Percentiles rank a stretch among this genome's conserved stretches.
Conservation (phyloP, 2,113 vertebrate species). For the Mesocricetus auratus region DNA sequence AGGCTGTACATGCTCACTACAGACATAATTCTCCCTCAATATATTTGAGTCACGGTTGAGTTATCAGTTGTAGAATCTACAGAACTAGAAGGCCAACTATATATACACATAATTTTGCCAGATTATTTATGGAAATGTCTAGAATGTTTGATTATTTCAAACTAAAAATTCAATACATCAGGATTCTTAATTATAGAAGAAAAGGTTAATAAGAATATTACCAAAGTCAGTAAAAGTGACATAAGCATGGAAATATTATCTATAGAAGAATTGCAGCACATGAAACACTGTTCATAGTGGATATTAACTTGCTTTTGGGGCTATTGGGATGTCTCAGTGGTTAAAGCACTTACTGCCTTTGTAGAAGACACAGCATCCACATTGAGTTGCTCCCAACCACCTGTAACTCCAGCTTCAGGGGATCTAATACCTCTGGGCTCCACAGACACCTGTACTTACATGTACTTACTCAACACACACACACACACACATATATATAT, state of each 20-base stretch:
- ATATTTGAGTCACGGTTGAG: not conserved
- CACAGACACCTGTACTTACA: no score
- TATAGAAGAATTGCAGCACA: not conserved
- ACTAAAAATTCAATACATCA: not conserved
- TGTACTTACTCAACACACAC: no score
- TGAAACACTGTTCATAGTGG: not conserved
- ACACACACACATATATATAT: not conserved
- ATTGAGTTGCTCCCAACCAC: not conserved
- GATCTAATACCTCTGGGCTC: not conserved
- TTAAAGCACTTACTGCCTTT: not conserved
- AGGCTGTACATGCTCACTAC: not conserved
- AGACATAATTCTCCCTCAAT: not conserved
- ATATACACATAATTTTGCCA: not conserved
- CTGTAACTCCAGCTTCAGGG: not conserved
- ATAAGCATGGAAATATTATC: not conserved
- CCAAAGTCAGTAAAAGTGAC: not conserved
- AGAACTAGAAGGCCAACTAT: no score
- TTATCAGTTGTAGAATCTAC: not conserved
- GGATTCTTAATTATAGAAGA: not conserved
- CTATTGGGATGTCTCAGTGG: no score
- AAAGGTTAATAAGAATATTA: not conserved
- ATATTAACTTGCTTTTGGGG: not conserved
- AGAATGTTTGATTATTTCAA: slow-evolving; percentile 10
- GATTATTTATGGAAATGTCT: not conserved
- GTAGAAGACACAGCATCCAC: not conserved